Percentiles rank a stretch among this genome's conserved stretches.
Evolutionary conservation across 2,888 invertebrate species (phyloP).

Genomic region (Tachina lurida): DNA sequence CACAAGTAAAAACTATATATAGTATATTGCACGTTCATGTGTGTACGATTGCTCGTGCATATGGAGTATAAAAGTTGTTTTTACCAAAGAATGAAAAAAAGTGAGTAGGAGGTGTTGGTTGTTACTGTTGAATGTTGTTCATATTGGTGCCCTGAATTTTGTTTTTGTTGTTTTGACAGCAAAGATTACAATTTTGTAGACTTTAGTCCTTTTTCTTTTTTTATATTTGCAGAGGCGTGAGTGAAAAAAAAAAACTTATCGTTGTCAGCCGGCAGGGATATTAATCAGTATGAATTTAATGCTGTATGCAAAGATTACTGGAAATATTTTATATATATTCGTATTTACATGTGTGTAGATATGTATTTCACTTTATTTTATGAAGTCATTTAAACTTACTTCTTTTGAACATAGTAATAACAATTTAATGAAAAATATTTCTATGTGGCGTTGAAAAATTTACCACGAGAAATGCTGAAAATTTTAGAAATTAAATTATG

Average conservation of each 20-base stretch:
- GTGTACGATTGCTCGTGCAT: constrained; percentile 41
- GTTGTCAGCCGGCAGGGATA: constrained; percentile 48
- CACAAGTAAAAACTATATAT: constrained; percentile 13
- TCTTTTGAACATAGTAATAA: no score
- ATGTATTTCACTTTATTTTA: no score
- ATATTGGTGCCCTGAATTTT: constrained; percentile 52
- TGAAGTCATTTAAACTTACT: no score
- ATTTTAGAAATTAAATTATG: no score
- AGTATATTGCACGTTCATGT: constrained; percentile 46
- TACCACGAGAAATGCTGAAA: no score
- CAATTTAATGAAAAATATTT: no score
- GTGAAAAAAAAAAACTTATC: constrained; percentile 25
- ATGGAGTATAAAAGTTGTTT: constrained; percentile 42
- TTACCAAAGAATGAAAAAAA: constrained; percentile 50
- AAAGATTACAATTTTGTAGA: constrained; percentile 64
- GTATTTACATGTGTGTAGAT: neutral
- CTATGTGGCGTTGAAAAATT: no score
- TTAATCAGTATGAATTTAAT: constrained; percentile 31
- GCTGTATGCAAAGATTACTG: neutral
- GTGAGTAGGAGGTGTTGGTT: constrained; percentile 69
- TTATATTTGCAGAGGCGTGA: constrained; percentile 48
- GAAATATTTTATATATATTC: neutral
- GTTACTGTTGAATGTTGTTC: constrained; percentile 58
- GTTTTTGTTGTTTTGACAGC: constrained; percentile 47
- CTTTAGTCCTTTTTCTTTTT: constrained; percentile 1